phyloP scores from a whole-genome alignment of 2,888 invertebrate species.

The Philereme transversata region DNA sequence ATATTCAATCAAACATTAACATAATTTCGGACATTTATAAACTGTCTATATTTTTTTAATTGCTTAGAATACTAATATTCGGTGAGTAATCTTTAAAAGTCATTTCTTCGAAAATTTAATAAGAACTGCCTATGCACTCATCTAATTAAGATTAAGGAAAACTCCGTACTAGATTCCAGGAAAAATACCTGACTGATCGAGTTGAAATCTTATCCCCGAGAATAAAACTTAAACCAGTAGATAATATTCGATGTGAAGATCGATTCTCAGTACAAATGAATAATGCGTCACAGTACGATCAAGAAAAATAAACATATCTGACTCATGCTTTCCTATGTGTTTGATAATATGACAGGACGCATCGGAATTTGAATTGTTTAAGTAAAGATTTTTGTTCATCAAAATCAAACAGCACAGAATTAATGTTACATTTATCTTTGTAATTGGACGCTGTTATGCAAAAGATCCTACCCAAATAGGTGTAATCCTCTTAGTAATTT shows the following conservation, averaged over 20 bases:
- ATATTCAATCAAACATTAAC: no score
- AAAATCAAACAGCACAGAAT: not conserved
- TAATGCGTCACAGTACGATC: conserved; percentile 46
- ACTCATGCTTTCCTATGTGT: conserved; percentile 44
- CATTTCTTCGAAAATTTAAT: no score
- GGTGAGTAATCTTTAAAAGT: no score
- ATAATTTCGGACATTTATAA: no score
- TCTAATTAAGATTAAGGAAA: conserved; percentile 1
- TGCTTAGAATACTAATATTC: no score
- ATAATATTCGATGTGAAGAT: conserved; percentile 39
- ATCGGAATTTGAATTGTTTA: conserved; percentile 29
- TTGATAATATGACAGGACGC: conserved; percentile 28
- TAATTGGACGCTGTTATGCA: not conserved
- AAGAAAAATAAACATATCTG: conserved; percentile 41
- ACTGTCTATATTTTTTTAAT: no score
- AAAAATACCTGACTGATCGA: conserved; percentile 7
- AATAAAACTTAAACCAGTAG: conserved; percentile 8
- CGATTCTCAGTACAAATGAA: conserved; percentile 64
- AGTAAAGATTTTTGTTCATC: conserved; percentile 1
- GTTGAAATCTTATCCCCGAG: conserved; percentile 12
- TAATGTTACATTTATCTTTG: not conserved
- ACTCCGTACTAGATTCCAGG: not conserved
- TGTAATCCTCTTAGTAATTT: no score
- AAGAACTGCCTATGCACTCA: not conserved
- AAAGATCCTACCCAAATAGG: no score